Evolutionary conservation across 1,140 invertebrate species (phyloP), one percentile per base, ranked within the genome.

Genomic region (Radopholus similis): DNA sequence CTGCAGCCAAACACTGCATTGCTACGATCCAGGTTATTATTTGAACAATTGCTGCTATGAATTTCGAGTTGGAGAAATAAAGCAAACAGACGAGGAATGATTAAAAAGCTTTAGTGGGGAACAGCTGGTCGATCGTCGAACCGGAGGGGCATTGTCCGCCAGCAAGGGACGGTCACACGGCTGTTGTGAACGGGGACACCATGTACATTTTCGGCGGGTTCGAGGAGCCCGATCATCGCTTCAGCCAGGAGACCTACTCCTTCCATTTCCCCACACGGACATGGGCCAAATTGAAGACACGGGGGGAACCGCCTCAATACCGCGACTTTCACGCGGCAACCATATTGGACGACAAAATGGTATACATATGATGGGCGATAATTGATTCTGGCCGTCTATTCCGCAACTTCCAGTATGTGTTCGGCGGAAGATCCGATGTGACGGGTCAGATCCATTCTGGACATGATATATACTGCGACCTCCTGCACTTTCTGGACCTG

Each of bases 181-280:
- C 91, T 2, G 91, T 90, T 82, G 84, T 93, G 8, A 88, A 91
- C 65, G 85, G 86, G 64, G 85, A 90, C 75, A 87, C 87, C 73
- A 94, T 95, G 91, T 92, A 89, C 76, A 89, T 94, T 60, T 94
- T 92, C 85, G 92, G 91, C 26, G 92, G 92, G 5, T 85, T 78
- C 72, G 88, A 90, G 83, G 90, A 91, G 75, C 86, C 88, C 30
- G 87, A 87, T 49, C 89, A 91, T 72, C 85, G 88, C 68, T 93
- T 91, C 83, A 89, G 89, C 23, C 88, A 90, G 83, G 89, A 90
- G 71, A 87, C 92, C 3, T 89, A 89, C 82, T 86, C 86, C 26
- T 84, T 92, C 21, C 86, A 92, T 84, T 86, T 93, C 64, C 84
- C 87, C 23, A 90, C 87, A 30, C 47, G 21, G 21, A 53, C 35